These are phyloP conservation scores for Chaetodon auriga DNA, from an alignment of 2,113 vertebrate species.

Conservation along the genomic window DNA sequence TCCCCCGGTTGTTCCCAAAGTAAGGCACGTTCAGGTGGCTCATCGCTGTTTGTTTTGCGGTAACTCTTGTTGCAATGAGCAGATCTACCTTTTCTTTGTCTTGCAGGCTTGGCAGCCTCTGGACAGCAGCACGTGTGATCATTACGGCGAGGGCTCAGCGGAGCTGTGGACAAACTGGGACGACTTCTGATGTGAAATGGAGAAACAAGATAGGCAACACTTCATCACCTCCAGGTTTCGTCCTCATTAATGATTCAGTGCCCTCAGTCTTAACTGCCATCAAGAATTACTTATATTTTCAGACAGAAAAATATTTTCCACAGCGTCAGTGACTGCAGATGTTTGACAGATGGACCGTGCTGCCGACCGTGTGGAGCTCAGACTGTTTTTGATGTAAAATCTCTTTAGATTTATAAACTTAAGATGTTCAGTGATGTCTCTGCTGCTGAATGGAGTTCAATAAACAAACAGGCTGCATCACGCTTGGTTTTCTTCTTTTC, in stretches of 20 bases:
- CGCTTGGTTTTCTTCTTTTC: not conserved
- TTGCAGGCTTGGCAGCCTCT: constrained; percentile 69
- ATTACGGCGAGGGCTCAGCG: constrained; percentile 56
- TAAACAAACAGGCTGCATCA: constrained; percentile 32
- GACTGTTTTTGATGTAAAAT: constrained; percentile 41
- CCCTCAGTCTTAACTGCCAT: constrained; percentile 29
- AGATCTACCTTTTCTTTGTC: not conserved
- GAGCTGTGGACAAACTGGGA: constrained; percentile 75
- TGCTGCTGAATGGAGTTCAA: constrained; percentile 19
- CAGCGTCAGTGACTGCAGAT: constrained; percentile 13
- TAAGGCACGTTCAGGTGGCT: constrained; percentile 58
- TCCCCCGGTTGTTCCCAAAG: constrained; percentile 77
- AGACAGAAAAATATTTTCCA: constrained; percentile 15
- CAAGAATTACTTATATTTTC: constrained; percentile 43
- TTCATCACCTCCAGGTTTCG: constrained; percentile 26
- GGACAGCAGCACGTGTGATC: constrained; percentile 48
- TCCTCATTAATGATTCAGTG: constrained; percentile 24
- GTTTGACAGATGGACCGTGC: constrained; percentile 35
- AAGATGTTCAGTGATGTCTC: constrained; percentile 7
- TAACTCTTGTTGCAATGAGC: not conserved
- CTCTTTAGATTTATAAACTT: constrained; percentile 20
- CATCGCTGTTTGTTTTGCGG: not conserved
- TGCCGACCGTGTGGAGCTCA: constrained; percentile 23
- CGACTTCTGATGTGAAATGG: constrained; percentile 76
- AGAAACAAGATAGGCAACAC: not conserved